Conservation (phyloP, 2,888 invertebrate species). For the Apantesis nais region DNA sequence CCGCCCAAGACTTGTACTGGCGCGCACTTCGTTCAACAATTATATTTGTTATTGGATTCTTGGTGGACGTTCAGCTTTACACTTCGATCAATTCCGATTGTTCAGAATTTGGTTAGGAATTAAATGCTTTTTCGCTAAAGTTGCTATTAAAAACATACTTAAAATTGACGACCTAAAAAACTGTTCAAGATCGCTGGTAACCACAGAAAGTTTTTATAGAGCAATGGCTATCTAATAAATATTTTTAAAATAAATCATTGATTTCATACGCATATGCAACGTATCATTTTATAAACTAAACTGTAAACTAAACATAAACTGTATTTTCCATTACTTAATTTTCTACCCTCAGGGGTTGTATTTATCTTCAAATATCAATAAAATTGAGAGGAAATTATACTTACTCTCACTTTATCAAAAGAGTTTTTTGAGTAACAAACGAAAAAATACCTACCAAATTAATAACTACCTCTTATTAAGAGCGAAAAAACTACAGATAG, state of each 20-base stretch:
- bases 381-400: not conserved
- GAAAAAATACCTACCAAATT: not conserved
- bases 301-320: no score
- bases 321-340: not conserved
- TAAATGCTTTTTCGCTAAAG: not conserved
- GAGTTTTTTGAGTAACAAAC: not conserved
- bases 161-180: not conserved
- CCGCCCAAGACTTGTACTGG: constrained; percentile 60
- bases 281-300: no score
- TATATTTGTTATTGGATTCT: constrained; percentile 30
- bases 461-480: not conserved
- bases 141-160: not conserved
- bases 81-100: constrained; percentile 2
- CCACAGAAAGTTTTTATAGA: not conserved
- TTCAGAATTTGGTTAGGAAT: not conserved
- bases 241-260: no score
- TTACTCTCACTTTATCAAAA: not conserved
- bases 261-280: no score
- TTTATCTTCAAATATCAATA: not conserved
- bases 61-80: constrained; percentile 4
- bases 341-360: not conserved
- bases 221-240: not conserved
- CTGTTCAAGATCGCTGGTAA: not conserved
- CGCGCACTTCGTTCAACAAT: constrained; percentile 40
- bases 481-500: not conserved